Base-by-base conservation (phyloP, 2,113 vertebrate species). In the Semicossyphus pulcher region DNA sequence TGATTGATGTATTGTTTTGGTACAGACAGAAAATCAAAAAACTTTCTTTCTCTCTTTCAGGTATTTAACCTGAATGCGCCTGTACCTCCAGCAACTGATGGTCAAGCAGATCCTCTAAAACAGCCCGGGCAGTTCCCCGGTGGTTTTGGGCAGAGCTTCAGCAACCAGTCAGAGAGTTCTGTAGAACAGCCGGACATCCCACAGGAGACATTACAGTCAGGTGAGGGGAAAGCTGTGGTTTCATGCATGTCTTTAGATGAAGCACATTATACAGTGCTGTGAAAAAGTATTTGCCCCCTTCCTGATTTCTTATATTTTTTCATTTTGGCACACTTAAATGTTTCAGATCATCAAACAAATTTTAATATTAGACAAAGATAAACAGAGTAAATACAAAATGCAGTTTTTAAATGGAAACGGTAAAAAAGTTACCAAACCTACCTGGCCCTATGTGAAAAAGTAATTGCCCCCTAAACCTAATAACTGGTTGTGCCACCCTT, bases 21-120 rank as follows among this genome's bases (percentile, higher is more conserved):
- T 21, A 8, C 5, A 9, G 29, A 41, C 6, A 3, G 15, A 28
- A 53, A 37, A 36, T 15, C 11, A 32, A 8, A 26, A 37, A 42
- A 9, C 10, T 18, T n/a, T 71, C 5, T 41, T 37, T 44, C 59
- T 21, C 25, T 31, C 11, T 67, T n/a, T 64, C n/a, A 99, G 98
- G 98, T 99, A 78, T 99, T 99, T 89, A 98, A 98, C 88, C 92
- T 99, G 95, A 98, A 97, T 66, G 96, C 97, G 63, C 96, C 98
- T 39, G 96, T 98, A 89, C 96, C 97, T 90, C 95, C 97, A 84
- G 92, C 94, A 85, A 95, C 94, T 85, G 97, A 98, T 15, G 77
- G 76, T 10, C 86, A 68, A 89, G 88, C 93, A 81, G 97, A 99
- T 79, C 87, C 95, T 42, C 94, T 97, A 89, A 98, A 99, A 91